Percentiles rank a stretch among this genome's conserved stretches.
phyloP scores from a whole-genome alignment of 2,113 vertebrate genomes.

The Anhinga anhinga region DNA sequence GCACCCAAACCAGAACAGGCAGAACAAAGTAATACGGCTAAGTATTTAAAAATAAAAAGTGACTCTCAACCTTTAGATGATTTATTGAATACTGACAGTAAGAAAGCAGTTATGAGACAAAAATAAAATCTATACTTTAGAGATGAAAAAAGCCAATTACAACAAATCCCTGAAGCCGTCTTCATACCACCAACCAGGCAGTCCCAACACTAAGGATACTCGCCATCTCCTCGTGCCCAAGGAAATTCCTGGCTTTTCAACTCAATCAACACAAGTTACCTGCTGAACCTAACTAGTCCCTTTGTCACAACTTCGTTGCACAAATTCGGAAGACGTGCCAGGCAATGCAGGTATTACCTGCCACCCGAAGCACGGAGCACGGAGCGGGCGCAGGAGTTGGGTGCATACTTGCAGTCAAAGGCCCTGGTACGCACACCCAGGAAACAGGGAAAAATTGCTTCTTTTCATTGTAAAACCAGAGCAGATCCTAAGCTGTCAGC shows the following conservation, averaged over 20 bases:
- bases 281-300: background rate
- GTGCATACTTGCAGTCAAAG: background rate
- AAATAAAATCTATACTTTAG: background rate
- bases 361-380: background rate
- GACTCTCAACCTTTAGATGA: background rate
- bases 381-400: accelerated
- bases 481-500: background rate
- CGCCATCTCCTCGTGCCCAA: background rate
- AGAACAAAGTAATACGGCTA: background rate
- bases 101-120: background rate
- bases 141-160: background rate
- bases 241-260: background rate
- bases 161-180: background rate
- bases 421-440: no score
- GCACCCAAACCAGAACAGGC: background rate
- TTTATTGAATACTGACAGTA: background rate
- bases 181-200: background rate
- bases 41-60: background rate
- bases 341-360: background rate
- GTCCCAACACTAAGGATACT: background rate
- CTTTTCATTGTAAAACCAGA: background rate
- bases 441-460: background rate
- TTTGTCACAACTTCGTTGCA: background rate
- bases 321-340: accelerated
- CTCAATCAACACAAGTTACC: background rate